phyloP scores from a whole-genome alignment of 2,797 vertebrate species.

The Macropodus opercularis region DNA sequence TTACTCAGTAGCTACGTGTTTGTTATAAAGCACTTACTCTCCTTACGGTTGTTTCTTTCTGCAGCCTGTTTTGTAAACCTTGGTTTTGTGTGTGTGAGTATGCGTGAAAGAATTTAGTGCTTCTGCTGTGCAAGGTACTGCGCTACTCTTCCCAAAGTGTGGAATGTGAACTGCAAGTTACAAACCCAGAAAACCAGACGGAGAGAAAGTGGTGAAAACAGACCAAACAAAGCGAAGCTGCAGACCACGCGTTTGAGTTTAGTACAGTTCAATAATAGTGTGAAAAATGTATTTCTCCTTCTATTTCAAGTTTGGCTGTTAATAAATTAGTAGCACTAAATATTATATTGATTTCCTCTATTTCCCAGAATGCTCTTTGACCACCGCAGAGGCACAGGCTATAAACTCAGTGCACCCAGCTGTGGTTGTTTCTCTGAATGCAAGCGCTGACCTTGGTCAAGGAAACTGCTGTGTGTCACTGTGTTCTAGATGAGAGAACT shows the following conservation, averaged over 20 bases:
- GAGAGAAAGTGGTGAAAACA: neutral
- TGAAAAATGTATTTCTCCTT: neutral
- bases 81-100: constrained; percentile 13
- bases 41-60: too few species aligned
- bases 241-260: neutral
- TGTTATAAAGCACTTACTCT: too few species aligned
- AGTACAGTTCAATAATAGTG: neutral
- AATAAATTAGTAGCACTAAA: neutral
- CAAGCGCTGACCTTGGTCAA: neutral
- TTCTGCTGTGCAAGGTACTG: constrained; percentile 49
- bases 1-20: neutral
- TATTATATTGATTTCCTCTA: neutral
- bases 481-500: constrained; percentile 6
- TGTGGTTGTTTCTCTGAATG: constrained; percentile 4
- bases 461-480: neutral
- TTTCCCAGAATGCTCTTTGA: constrained; percentile 16
- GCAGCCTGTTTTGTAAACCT: constrained; percentile 19
- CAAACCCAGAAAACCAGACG: neutral
- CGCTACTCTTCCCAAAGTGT: constrained; percentile 44
- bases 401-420: constrained; percentile 3
- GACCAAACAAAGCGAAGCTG: neutral
- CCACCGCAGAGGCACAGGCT: neutral
- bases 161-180: constrained; percentile 41
- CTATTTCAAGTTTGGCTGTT: neutral
- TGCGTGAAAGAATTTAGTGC: constrained; percentile 40